Conservation (phyloP, 2,888 invertebrate genomes). For the Brenthis daphne region DNA sequence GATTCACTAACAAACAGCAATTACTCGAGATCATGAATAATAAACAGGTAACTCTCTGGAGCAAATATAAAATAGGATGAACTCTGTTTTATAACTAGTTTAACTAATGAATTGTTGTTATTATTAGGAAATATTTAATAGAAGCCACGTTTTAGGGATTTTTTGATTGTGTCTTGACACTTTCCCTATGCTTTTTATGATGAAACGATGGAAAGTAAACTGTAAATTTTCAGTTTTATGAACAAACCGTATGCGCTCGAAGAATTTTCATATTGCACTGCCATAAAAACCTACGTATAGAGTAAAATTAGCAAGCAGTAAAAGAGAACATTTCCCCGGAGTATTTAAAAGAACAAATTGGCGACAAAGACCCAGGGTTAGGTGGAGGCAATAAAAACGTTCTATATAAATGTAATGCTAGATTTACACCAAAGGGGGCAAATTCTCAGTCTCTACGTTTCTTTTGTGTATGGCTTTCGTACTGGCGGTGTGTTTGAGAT, state of each 20-base stretch:
- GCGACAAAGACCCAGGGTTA: conserved; percentile 45
- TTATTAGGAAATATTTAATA: not conserved
- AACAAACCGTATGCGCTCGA: not conserved
- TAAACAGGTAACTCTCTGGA: conserved; percentile 20
- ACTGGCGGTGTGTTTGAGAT: no score
- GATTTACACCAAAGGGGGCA: not conserved
- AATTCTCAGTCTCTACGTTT: not conserved
- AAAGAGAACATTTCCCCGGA: conserved; percentile 40
- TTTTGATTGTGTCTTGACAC: not conserved
- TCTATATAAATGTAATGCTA: conserved; percentile 38
- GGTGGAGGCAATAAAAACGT: conserved; percentile 51
- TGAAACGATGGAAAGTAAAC: not conserved
- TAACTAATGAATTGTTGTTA: not conserved
- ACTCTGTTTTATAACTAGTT: conserved; percentile 9
- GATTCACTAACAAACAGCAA: conserved; percentile 25
- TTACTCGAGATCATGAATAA: conserved; percentile 21
- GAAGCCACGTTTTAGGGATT: no score
- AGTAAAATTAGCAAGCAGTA: conserved; percentile 32
- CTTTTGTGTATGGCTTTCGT: not conserved
- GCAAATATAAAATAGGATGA: conserved; percentile 11
- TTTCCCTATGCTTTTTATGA: not conserved
- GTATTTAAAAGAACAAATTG: conserved; percentile 42
- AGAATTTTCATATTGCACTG: conserved; percentile 19
- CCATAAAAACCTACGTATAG: conserved; percentile 16
- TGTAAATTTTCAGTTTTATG: not conserved